Evolutionary conservation across 2,113 vertebrate genomes (phyloP), one percentile per base, ranked within the genome.

Genomic region (Leuciscus idus): DNA sequence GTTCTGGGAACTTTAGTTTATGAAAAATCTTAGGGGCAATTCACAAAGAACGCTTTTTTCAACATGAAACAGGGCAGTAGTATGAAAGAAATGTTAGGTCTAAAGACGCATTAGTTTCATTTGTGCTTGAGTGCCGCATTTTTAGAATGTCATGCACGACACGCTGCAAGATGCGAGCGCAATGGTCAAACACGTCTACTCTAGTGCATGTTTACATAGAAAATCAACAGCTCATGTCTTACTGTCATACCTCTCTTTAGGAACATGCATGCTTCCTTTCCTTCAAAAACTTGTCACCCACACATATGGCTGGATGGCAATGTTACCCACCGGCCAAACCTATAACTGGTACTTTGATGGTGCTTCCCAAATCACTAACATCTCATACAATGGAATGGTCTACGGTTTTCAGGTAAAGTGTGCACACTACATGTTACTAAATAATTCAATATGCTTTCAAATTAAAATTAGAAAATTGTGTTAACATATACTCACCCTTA

Each of bases 361-460:
- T 10, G 86, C 86, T 11, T 92, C 90, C 19, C 94, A 96, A 0
- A 55, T 96, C 84, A 95, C 93, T 84, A 95, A 96, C 66, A 96
- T 97, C 87, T 94, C 93, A 0, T 97, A 97, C 11, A 61, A 4
- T 0, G 94, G 95, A 1, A 95, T 91, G 0, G 96, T 96, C 91
- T 97, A 97, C 78, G 93, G 96, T 73, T 97, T 97, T 84, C 92
- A 93, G 95, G 96, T 97, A 93, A 90, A 9, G 0, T 39, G 2
- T 12, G 10, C 6, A 83, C 33, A 57, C 4, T 26, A n/a, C 6
- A 26, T 6, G 43, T n/a, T 74, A 23, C 4, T 6, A 26, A 74
- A 23, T 12, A 72, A 72, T 23, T 0, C 33, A 23, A 39, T 43
- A 2, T 72, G 4, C 30, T 3, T 68, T 30, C 6, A 33, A 66